phyloP scores from a whole-genome alignment of 2,113 vertebrate species.

The Sinocyclocheilus grahami region DNA sequence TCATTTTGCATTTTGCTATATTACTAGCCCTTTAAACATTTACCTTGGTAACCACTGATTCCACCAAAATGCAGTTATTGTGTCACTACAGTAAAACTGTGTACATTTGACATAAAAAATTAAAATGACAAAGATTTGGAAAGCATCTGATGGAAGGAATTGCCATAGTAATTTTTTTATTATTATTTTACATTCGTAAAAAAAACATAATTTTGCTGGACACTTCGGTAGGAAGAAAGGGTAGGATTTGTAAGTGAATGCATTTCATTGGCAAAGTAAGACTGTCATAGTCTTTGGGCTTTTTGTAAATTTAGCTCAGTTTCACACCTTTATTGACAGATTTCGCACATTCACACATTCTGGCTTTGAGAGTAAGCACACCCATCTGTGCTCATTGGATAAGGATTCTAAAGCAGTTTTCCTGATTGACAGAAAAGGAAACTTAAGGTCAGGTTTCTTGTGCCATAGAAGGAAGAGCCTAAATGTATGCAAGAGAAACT shows the following conservation, averaged over 20 bases:
- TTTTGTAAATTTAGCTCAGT: slow-evolving; percentile 49
- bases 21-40: not conserved
- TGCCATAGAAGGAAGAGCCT: not conserved
- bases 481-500: not conserved
- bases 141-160: not conserved
- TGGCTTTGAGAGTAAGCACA: slow-evolving; percentile 42
- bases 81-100: not conserved
- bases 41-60: not conserved
- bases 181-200: not conserved
- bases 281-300: not conserved
- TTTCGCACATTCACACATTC: slow-evolving; percentile 36
- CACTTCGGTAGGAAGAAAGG: not conserved
- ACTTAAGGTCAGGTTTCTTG: not conserved
- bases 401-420: slow-evolving; percentile 10
- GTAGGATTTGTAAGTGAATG: slow-evolving; percentile 4
- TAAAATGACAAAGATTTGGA: no score
- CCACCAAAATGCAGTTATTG: not conserved
- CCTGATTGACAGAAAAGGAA: not conserved
- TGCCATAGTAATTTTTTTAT: not conserved
- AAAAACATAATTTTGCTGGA: not conserved
- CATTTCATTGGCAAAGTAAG: slow-evolving; percentile 18
- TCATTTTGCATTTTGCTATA: no score
- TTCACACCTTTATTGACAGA: slow-evolving; percentile 50
- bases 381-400: slow-evolving; percentile 30
- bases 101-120: not conserved